Base-by-base conservation (phyloP, 37 sponge, comb jelly and placozoan genomes). In the Oopsacas minuta region DNA sequence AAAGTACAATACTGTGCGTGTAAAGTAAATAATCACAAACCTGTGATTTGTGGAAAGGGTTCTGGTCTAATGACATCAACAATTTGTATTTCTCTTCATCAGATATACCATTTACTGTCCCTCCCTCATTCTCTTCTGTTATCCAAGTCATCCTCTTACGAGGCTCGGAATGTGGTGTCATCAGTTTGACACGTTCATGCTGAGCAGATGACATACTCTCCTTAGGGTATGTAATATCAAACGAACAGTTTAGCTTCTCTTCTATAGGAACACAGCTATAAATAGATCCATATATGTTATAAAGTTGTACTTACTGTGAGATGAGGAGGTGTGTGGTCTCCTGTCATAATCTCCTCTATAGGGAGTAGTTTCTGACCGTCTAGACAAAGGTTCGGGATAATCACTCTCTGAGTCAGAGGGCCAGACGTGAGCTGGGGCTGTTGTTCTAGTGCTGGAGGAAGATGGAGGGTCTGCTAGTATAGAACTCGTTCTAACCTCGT, bases 121-220 rank as follows among this genome's bases (percentile, higher is more conserved):
- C 75, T 61, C 5, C 28, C 7, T 61, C 75, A 5, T 25, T 3
- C 75, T 61, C 75, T 34, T 61, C 75, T 3, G 75, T 61, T 61
- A 61, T 61, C 75, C 75, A 61, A 34, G 75, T 34, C 75, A 61
- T 61, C 75, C 75, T 10, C 75, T 61, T 61, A 61, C 75, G 75
- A 3, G 75, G 75, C 20, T 61, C 75, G 1, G 75, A 61, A 5
- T n/a, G 20, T 34, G 75, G 75, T 34, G 75, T 34, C 22, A 12
- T 12, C 17, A 5, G 32, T 12, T 61, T 61, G 22, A 12, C 75
- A 3, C 75, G 75, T 34, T 61, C 75, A 3, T 25, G 75, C 20
- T 10, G 20, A n/a, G 75, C 28, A 12, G 75, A 12, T 22, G 51
- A 17, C 75, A 61, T 7, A 61, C 75, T 61, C 17, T 61, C 75